Percentiles rank a stretch among this genome's conserved stretches.
Evolutionary conservation across 2,797 vertebrate genomes (phyloP).

Genomic region (Phylloscopus collybita): DNA sequence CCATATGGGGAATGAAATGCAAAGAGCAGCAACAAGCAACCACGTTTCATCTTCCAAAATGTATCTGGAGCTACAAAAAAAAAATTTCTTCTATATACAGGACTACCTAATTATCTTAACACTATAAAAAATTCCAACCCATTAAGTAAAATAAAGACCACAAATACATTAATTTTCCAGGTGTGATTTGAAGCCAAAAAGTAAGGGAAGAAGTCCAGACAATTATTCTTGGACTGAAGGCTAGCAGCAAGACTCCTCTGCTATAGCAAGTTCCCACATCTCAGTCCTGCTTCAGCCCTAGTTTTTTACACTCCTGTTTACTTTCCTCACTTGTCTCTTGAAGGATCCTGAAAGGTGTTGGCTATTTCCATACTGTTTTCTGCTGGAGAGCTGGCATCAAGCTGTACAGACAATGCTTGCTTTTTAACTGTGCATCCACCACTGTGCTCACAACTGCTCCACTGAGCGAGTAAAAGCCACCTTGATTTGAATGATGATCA

Average conservation of each 20-base stretch:
- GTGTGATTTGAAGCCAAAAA: not conserved
- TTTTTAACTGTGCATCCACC: not conserved
- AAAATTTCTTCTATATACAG: not conserved
- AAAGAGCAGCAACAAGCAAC: not conserved
- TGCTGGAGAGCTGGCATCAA: not conserved
- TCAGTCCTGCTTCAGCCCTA: not conserved
- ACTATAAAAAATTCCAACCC: not conserved
- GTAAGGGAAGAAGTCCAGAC: not conserved
- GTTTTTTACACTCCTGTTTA: not conserved
- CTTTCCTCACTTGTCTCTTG: not conserved
- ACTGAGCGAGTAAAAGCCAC: not conserved
- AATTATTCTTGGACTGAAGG: not conserved
- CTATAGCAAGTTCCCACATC: not conserved
- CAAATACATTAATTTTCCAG: not conserved
- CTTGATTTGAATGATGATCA: not conserved
- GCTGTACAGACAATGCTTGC: not conserved
- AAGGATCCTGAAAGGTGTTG: not conserved
- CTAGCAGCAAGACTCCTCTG: not conserved
- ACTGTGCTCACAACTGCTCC: not conserved
- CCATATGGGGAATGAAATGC: not conserved
- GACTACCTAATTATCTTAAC: not conserved
- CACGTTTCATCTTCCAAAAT: not conserved
- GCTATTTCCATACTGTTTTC: not conserved
- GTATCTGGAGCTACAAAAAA: not conserved
- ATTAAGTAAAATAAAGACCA: not conserved